These are phyloP conservation scores for Trachelipus rathkii DNA, from an alignment of 1,140 invertebrate species.

Conservation along the genomic window DNA sequence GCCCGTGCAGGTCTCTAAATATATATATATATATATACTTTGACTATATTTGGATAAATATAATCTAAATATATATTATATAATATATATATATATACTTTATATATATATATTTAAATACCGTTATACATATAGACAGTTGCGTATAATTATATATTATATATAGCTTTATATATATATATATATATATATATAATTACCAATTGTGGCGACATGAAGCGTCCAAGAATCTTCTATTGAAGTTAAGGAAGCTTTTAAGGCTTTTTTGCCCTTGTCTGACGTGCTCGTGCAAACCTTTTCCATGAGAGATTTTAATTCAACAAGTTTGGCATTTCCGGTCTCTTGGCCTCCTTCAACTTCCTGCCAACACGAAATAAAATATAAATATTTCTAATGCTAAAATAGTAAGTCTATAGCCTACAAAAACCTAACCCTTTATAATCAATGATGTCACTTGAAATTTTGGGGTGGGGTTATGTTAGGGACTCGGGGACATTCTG, in stretches of 20 bases:
- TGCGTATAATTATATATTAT: too few species aligned
- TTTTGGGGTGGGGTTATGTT: neutral
- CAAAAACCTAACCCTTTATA: neutral
- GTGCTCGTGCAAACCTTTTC: slow-evolving; percentile 72
- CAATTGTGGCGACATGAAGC: slow-evolving; percentile 63
- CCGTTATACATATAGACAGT: too few species aligned
- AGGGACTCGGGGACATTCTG: neutral
- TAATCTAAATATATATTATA: too few species aligned
- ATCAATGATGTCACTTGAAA: neutral
- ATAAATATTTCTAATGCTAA: neutral
- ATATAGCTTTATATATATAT: too few species aligned
- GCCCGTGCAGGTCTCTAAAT: too few species aligned
- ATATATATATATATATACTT: neutral
- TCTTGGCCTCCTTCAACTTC: slow-evolving; percentile 65
- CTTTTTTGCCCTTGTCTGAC: slow-evolving; percentile 55
- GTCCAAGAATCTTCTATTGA: slow-evolving; percentile 56
- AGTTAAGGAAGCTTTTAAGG: slow-evolving; percentile 47
- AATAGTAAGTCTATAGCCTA: neutral
- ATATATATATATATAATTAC: slow-evolving; percentile 46
- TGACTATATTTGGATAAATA: too few species aligned
- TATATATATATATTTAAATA: too few species aligned
- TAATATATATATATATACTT: too few species aligned
- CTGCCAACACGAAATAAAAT: slow-evolving; percentile 32
- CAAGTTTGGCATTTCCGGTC: slow-evolving; percentile 66
- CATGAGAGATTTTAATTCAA: slow-evolving; percentile 64